Percentiles rank a stretch among this genome's conserved stretches.
Evolutionary conservation across 2,797 vertebrate genomes (phyloP).

Genomic region (Syngnathus rostellatus): DNA sequence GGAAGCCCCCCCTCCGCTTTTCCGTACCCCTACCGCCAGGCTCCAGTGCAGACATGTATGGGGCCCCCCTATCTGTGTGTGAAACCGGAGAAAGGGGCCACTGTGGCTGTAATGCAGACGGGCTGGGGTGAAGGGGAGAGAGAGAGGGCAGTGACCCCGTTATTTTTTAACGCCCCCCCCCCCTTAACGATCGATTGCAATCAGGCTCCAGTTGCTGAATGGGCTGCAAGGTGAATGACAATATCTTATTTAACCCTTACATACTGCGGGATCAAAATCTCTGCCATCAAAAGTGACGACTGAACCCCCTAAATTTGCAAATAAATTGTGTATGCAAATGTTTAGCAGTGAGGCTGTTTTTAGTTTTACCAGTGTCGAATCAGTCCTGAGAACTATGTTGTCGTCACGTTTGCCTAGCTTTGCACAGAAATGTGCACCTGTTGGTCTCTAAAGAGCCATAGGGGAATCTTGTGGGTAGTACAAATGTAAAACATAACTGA

Average conservation of each 20-base stretch:
- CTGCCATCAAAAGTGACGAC: background rate
- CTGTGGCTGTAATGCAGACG: slow-evolving; percentile 26
- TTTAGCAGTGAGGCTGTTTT: background rate
- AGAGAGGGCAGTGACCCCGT: slow-evolving; percentile 36
- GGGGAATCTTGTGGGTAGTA: background rate
- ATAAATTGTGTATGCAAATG: background rate
- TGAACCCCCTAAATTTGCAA: background rate
- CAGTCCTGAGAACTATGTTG: background rate
- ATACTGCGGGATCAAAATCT: background rate
- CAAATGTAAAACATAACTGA: too few species aligned
- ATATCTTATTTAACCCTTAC: background rate
- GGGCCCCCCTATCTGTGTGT: slow-evolving; percentile 43
- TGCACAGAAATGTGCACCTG: background rate
- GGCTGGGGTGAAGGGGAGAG: slow-evolving; percentile 24
- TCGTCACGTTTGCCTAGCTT: too few species aligned
- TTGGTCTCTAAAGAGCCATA: background rate
- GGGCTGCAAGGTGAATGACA: slow-evolving; percentile 33
- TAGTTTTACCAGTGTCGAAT: background rate
- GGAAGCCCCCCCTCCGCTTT: background rate
- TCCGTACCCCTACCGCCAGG: slow-evolving; percentile 1
- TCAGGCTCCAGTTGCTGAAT: slow-evolving; percentile 65
- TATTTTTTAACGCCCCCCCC: slow-evolving; percentile 48
- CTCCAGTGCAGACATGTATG: slow-evolving; percentile 8
- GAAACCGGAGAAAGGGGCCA: slow-evolving; percentile 54
- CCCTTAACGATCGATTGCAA: slow-evolving; percentile 64